phyloP scores from a whole-genome alignment of 2,888 invertebrate species.

The Oxyscelio sp. region DNA sequence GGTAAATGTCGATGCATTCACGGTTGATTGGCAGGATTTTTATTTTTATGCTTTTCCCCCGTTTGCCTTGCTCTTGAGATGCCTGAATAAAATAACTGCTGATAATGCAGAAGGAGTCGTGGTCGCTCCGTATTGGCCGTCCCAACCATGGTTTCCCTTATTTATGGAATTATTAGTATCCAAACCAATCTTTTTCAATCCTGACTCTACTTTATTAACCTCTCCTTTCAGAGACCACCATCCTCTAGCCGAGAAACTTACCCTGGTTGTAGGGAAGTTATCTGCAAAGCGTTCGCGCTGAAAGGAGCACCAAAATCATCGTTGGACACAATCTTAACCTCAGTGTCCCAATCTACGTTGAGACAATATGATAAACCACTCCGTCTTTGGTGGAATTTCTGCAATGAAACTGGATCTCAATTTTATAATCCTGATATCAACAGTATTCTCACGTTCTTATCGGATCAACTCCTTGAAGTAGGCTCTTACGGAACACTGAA shows the following conservation, averaged over 20 bases:
- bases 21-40: constrained; percentile 55
- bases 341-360: constrained; percentile 15
- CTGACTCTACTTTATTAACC: constrained; percentile 48
- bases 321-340: constrained; percentile 14
- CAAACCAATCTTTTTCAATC: constrained; percentile 33
- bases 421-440: not conserved
- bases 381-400: constrained; percentile 16
- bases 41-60: constrained; percentile 74
- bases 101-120: constrained; percentile 16
- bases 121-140: constrained; percentile 52
- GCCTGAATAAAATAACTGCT: constrained; percentile 52
- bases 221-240: constrained; percentile 52
- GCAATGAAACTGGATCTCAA: not conserved
- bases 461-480: not conserved
- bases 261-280: constrained; percentile 43
- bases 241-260: constrained; percentile 16
- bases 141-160: constrained; percentile 70
- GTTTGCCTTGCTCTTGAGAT: constrained; percentile 61
- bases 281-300: constrained; percentile 21
- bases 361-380: constrained; percentile 31
- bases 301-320: constrained; percentile 20
- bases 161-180: constrained; percentile 28
- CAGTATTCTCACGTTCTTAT: not conserved
- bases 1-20: constrained; percentile 30
- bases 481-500: not conserved